Percentiles rank a stretch among this genome's conserved stretches.
Evolutionary conservation across 2,888 invertebrate genomes (phyloP).

Genomic region (Trichogramma evanescens): DNA sequence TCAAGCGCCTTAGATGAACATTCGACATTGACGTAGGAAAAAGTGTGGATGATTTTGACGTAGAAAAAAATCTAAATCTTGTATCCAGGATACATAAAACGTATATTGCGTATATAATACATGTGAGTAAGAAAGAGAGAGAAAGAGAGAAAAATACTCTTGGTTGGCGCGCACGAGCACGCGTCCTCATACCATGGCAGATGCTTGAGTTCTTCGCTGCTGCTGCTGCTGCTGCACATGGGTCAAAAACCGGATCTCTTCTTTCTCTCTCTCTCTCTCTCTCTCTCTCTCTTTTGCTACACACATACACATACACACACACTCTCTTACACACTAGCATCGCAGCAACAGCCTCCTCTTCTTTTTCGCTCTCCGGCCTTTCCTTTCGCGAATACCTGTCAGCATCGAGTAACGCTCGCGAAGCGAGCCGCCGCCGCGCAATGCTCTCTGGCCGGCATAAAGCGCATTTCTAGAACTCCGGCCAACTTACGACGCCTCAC

Average conservation of each 20-base stretch:
- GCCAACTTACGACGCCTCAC: too few species aligned
- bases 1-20: too few species aligned
- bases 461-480: too few species aligned
- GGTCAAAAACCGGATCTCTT: constrained; percentile 8
- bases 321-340: not conserved
- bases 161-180: not conserved
- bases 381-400: constrained; percentile 1
- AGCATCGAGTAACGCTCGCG: not conserved
- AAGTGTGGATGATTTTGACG: too few species aligned
- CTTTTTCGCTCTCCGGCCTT: constrained; percentile 13
- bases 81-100: too few species aligned
- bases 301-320: not conserved
- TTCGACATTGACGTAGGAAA: too few species aligned
- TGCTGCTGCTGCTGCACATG: not conserved
- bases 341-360: too few species aligned
- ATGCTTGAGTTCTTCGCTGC: not conserved
- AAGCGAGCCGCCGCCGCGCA: too few species aligned
- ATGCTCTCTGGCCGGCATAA: too few species aligned
- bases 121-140: not conserved
- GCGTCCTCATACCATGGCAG: not conserved
- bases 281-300: not conserved
- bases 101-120: too few species aligned
- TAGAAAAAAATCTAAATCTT: too few species aligned
- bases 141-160: not conserved
- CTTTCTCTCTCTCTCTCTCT: not conserved